A percentile compares a stretch with the other conserved stretches of the same genome.
phyloP scores from a whole-genome alignment of 2,113 vertebrate species.

The Pica pica region DNA sequence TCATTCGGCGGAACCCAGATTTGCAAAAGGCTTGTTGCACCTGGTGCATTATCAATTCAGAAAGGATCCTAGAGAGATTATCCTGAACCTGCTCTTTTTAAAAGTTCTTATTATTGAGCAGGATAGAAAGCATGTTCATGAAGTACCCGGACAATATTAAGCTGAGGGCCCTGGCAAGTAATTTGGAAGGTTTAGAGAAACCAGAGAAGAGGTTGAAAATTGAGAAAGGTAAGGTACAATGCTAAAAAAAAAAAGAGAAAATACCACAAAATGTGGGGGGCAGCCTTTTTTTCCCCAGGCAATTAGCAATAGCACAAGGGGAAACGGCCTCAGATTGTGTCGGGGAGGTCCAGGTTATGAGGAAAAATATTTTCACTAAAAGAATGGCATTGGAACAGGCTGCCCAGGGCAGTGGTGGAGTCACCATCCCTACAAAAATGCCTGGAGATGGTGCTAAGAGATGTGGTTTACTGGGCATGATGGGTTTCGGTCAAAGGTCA shows the following conservation, averaged over 20 bases:
- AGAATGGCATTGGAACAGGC: background rate
- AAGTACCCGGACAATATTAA: background rate
- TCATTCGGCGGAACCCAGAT: background rate
- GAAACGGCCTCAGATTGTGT: accelerated
- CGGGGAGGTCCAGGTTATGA: background rate
- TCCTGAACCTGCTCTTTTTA: background rate
- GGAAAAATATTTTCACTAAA: background rate
- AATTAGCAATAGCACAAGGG: background rate
- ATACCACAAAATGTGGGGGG: background rate
- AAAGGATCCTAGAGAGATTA: background rate
- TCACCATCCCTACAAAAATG: background rate
- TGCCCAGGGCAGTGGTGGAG: background rate
- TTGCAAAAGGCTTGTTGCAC: background rate
- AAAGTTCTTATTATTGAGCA: background rate
- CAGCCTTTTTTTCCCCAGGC: background rate
- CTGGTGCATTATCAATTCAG: background rate
- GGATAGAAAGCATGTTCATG: background rate
- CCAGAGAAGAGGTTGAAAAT: background rate
- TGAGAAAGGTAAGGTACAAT: background rate
- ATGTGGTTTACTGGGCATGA: background rate
- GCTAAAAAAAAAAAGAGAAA: background rate
- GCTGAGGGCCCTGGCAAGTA: background rate
- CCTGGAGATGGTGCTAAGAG: background rate
- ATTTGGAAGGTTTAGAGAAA: background rate
- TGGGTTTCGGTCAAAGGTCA: background rate